Conservation (phyloP, 2,888 invertebrate species). For the Anoncus sp. region DNA sequence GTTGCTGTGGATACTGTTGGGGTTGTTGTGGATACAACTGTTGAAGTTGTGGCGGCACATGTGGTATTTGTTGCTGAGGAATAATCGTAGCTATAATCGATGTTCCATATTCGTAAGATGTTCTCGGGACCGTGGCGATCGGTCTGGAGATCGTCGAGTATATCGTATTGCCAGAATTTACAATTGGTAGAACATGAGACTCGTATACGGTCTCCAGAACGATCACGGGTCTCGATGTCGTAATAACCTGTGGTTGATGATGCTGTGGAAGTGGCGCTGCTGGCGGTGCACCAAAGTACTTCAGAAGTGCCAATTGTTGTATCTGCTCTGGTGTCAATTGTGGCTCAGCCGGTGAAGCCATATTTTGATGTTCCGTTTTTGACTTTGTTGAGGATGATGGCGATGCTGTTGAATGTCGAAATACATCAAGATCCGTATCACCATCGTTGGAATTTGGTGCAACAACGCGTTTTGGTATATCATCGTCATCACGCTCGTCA, state of each 20-base stretch:
- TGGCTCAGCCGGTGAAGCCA: conserved; percentile 68
- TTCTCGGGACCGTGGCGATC: conserved; percentile 91
- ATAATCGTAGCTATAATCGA: conserved; percentile 86
- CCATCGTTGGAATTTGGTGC: conserved; percentile 84
- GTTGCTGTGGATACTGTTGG: conserved; percentile 87
- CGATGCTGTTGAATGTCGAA: conserved; percentile 84
- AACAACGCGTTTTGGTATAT: conserved; percentile 82
- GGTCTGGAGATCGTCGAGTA: conserved; percentile 92
- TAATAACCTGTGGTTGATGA: conserved; percentile 89
- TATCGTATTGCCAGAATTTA: conserved; percentile 90
- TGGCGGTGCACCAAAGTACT: conserved; percentile 86
- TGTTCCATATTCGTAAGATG: conserved; percentile 91
- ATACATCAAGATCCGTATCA: conserved; percentile 89
- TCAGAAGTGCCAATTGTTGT: conserved; percentile 90
- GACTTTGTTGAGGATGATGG: conserved; percentile 83
- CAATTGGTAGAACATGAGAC: conserved; percentile 91
- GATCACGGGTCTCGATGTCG: conserved; percentile 91
- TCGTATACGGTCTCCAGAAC: conserved; percentile 92
- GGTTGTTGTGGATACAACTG: conserved; percentile 84
- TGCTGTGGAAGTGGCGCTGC: conserved; percentile 77
- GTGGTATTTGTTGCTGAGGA: conserved; percentile 70
- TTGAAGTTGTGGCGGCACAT: conserved; percentile 73
- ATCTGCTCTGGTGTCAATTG: conserved; percentile 88
- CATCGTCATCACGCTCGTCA: conserved; percentile 85
- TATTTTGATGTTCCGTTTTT: conserved; percentile 81